phyloP scores from a whole-genome alignment of 1,140 invertebrate genomes.

The Goniozus legneri region DNA sequence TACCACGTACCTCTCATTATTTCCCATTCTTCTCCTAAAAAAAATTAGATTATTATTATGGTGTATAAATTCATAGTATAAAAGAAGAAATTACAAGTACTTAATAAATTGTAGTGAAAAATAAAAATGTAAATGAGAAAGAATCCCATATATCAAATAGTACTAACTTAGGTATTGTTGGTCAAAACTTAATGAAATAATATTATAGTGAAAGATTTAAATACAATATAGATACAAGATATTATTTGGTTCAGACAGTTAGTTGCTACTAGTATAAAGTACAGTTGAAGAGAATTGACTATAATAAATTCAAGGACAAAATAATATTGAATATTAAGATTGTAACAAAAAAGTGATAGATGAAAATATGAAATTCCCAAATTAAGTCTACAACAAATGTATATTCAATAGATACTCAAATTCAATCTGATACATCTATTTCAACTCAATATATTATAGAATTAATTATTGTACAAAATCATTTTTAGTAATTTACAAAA shows the following conservation, averaged over 20 bases:
- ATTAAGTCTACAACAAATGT: too few species aligned
- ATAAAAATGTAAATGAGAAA: conserved; percentile 3
- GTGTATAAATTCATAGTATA: background rate
- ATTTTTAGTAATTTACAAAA: background rate
- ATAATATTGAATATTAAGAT: conserved; percentile 29
- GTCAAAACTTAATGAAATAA: too few species aligned
- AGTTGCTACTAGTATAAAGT: conserved; percentile 14
- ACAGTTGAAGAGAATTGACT: conserved; percentile 35
- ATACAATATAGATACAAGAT: too few species aligned
- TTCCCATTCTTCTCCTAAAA: conserved; percentile 57
- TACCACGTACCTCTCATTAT: conserved; percentile 69
- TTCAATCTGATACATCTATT: conserved; percentile 3
- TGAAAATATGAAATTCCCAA: too few species aligned
- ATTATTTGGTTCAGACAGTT: too few species aligned
- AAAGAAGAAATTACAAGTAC: background rate
- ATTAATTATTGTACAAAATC: conserved; percentile 2
- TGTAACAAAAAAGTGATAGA: too few species aligned
- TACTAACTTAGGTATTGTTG: too few species aligned
- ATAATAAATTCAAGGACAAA: conserved; percentile 39
- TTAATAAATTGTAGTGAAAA: background rate
- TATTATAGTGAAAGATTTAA: too few species aligned
- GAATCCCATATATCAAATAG: too few species aligned
- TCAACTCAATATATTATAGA: too few species aligned
- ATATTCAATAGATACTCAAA: too few species aligned
- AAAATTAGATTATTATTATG: conserved; percentile 9